Evolutionary conservation across 2,888 invertebrate genomes (phyloP).

Genomic region (Drosophila melanosoma): DNA sequence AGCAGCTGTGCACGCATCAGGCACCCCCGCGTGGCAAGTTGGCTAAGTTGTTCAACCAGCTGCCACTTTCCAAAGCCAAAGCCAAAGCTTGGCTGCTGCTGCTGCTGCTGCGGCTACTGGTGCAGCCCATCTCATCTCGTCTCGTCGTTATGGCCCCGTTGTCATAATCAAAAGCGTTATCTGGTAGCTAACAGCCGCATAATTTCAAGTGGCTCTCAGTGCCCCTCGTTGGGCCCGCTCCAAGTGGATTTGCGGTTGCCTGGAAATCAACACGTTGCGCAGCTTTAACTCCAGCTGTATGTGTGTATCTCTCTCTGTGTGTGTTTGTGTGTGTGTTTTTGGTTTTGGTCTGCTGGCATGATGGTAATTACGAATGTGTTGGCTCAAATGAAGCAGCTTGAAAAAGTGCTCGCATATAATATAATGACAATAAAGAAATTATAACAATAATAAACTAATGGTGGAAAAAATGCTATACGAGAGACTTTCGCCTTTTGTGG

Average conservation of each 20-base stretch:
- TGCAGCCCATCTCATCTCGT: constrained; percentile 35
- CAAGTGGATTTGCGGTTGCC: constrained; percentile 79
- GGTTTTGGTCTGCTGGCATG: constrained; percentile 43
- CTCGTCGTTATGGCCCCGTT: constrained; percentile 61
- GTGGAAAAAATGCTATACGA: constrained; percentile 57
- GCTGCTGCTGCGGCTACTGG: constrained; percentile 26
- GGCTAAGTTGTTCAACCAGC: constrained; percentile 47
- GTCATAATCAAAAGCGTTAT: constrained; percentile 80
- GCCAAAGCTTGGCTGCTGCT: constrained; percentile 21
- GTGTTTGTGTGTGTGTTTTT: constrained; percentile 9
- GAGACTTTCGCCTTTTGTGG: constrained; percentile 74
- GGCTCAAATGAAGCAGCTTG: constrained; percentile 64
- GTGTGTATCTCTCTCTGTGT: not conserved
- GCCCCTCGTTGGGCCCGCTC: constrained; percentile 51
- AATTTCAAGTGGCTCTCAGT: constrained; percentile 74
- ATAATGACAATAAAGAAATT: constrained; percentile 80
- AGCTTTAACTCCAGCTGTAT: constrained; percentile 22
- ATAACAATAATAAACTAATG: constrained; percentile 79
- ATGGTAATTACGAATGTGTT: constrained; percentile 73
- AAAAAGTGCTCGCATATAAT: constrained; percentile 60
- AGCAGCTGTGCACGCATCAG: constrained; percentile 42
- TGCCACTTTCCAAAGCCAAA: constrained; percentile 50
- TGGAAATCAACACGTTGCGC: constrained; percentile 69
- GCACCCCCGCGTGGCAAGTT: constrained; percentile 56
- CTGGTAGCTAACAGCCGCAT: constrained; percentile 82